Conservation (phyloP, 2,888 invertebrate species). For the Metopia argyrocephala region DNA sequence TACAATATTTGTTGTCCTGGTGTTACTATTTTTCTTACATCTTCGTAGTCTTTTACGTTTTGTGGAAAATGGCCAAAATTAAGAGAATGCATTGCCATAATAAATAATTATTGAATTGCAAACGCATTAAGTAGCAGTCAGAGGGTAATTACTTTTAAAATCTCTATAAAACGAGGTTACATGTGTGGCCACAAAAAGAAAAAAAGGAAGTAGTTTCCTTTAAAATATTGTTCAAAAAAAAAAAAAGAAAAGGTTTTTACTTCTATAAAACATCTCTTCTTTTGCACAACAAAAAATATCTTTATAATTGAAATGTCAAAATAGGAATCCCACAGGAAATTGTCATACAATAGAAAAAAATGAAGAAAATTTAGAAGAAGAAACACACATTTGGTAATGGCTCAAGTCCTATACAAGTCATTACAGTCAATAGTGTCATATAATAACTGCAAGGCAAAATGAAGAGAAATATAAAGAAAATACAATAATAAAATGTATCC, state of each 20-base stretch:
- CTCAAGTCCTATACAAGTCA: constrained; percentile 1
- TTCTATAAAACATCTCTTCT: neutral
- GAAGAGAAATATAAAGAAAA: neutral
- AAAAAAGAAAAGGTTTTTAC: constrained; percentile 4
- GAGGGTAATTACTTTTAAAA: neutral
- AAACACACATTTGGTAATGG: constrained; percentile 23
- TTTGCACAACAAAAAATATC: constrained; percentile 8
- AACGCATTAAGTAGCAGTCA: neutral
- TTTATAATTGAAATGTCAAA: constrained; percentile 63
- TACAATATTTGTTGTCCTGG: constrained; percentile 40
- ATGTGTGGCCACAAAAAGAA: constrained; percentile 52
- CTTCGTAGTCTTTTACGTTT: neutral
- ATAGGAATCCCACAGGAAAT: constrained; percentile 61
- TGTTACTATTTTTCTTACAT: constrained; percentile 2
- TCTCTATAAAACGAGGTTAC: constrained; percentile 10
- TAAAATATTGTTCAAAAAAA: neutral
- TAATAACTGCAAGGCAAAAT: constrained; percentile 28
- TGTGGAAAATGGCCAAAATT: neutral
- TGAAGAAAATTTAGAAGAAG: neutral
- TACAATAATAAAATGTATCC: neutral
- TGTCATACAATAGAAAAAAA: constrained; percentile 36
- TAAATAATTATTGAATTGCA: constrained; percentile 14
- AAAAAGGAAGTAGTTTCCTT: constrained; percentile 10
- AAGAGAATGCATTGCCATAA: neutral
- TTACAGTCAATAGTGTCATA: constrained; percentile 17